Evolutionary conservation across 2,888 invertebrate species (phyloP), one percentile per base, ranked within the genome.

Genomic region (Lamproptera curius): DNA sequence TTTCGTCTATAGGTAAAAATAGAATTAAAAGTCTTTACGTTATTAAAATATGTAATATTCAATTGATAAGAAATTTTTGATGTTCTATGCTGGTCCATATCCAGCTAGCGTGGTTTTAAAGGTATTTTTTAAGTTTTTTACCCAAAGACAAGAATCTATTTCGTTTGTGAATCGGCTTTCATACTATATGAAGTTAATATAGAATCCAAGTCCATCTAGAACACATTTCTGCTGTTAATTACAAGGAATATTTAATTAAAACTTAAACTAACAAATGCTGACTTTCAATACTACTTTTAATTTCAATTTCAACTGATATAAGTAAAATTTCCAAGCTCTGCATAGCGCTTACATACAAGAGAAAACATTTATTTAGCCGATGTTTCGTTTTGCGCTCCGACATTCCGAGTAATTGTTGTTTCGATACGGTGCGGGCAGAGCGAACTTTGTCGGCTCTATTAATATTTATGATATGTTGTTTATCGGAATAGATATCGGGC

Each of bases 371-470:
- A 73, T 76, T 78, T 76, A 66, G 69, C 64, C 62, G 54, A 53
- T 55, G 63, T 74, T 74, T 76, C 68, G 70, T 77, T 73, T 72
- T 61, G 67, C 73, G 68, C 69, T 68, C 43, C 65, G 63, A 66
- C 63, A 67, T 67, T 69, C 59, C 57, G 55, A 66, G 71, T 71
- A 76, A 80, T 78, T 77, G 76, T 74, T 71, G 65, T 65, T 78
- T 77, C 73, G 74, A 71, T 74, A 75, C 70, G 70, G 73, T 71
- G 62, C 63, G 56, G 64, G 61, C 52, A 58, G 53, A 48, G 60
- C 63, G 11, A 41, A 42, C 41, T 52, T 43, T 60, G 59, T 55
- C 54, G 57, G 55, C 57, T 59, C 57, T 56, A 60, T 68, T 58
- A 62, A 69, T 65, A 67, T 65, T 62, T 55, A 65, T 63, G 54